Percentiles rank a stretch among this genome's conserved stretches.
phyloP scores from a whole-genome alignment of 2,797 vertebrate species.

The Scyliorhinus canicula region DNA sequence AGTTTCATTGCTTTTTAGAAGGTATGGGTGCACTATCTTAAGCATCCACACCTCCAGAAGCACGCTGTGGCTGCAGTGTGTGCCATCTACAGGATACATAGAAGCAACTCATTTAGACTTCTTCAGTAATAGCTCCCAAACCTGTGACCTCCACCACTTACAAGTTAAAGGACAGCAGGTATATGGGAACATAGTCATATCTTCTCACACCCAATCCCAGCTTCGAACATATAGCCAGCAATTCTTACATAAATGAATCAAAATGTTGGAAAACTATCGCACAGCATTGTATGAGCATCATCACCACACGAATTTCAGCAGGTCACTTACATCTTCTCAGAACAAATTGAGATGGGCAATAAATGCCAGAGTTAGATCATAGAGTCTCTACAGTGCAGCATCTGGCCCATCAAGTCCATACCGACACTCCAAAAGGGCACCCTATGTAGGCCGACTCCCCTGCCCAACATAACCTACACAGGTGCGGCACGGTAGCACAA shows the following conservation, averaged over 20 bases:
- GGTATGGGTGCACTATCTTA: background rate
- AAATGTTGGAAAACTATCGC: background rate
- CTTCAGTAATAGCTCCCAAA: background rate
- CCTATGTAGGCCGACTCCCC: no score
- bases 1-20: background rate
- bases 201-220: background rate
- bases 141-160: background rate
- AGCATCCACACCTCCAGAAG: background rate
- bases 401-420: no score
- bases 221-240: background rate
- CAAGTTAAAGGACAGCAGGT: background rate
- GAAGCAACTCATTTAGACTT: background rate
- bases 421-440: no score
- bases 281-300: background rate
- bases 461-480: no score
- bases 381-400: no score
- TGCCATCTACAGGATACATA: background rate
- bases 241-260: background rate
- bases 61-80: background rate
- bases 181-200: background rate
- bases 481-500: no score
- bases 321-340: background rate
- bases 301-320: background rate
- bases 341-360: background rate
- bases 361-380: background rate